phyloP scores from a whole-genome alignment of 2,797 vertebrate genomes.

The Chiloscyllium punctatum region DNA sequence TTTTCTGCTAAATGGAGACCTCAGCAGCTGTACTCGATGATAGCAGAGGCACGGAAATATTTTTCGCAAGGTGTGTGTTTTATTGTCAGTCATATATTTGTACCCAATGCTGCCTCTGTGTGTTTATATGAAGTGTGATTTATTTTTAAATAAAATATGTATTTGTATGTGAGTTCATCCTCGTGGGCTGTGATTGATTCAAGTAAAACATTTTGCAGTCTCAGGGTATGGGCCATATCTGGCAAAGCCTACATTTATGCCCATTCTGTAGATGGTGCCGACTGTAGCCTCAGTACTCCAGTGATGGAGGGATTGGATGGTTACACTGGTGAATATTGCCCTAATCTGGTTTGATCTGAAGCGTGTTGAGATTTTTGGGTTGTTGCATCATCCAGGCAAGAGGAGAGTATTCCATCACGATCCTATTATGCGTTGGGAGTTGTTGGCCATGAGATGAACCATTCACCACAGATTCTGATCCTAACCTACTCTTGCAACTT shows the following conservation, averaged over 20 bases:
- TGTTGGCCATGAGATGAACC: neutral
- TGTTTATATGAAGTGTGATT: constrained; percentile 25
- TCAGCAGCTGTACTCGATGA: neutral
- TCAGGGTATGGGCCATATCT: neutral
- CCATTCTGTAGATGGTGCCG: neutral
- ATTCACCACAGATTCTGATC: neutral
- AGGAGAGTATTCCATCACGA: neutral
- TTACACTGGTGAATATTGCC: neutral
- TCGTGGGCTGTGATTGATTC: neutral
- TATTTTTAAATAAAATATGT: constrained; percentile 23
- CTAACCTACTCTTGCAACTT: neutral
- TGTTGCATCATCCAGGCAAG: neutral
- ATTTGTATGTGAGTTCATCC: neutral
- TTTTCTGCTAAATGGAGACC: neutral
- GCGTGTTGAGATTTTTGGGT: neutral
- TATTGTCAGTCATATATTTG: neutral
- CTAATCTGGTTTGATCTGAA: neutral
- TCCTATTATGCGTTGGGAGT: neutral
- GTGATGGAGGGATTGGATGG: neutral
- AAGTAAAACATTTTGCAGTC: neutral
- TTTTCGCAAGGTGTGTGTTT: neutral
- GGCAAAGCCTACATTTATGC: neutral
- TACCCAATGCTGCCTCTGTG: neutral
- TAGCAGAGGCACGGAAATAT: neutral
- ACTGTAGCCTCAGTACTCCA: neutral